phyloP scores from a whole-genome alignment of 2,888 invertebrate species.

The Abrostola triplasia region DNA sequence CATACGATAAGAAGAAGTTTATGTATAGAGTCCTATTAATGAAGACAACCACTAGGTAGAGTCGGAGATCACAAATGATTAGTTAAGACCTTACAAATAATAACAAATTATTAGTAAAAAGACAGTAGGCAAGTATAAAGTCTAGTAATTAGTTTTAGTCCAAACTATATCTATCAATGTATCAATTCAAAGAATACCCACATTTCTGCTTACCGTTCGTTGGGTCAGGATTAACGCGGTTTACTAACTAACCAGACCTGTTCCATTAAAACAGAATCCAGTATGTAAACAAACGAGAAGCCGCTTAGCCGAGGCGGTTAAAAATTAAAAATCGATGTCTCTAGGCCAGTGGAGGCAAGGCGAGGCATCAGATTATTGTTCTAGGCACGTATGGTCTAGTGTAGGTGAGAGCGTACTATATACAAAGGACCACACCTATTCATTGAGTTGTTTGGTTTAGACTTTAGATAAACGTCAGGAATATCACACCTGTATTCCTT shows the following conservation, averaged over 20 bases:
- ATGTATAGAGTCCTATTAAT: no score
- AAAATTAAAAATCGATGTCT: conserved; percentile 53
- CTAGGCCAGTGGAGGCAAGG: conserved; percentile 14
- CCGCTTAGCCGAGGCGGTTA: conserved; percentile 37
- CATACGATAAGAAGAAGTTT: no score
- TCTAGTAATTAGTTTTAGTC: no score
- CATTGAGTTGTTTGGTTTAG: neutral
- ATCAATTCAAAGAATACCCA: neutral
- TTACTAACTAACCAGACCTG: conserved; percentile 36
- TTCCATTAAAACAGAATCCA: conserved; percentile 40
- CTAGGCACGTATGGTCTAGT: conserved; percentile 43
- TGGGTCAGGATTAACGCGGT: conserved; percentile 18
- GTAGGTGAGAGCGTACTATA: conserved; percentile 28
- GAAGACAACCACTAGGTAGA: no score
- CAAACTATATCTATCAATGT: neutral
- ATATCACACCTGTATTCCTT: no score
- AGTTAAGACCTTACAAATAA: no score
- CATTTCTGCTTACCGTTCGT: neutral
- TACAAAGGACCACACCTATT: neutral
- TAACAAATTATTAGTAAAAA: no score
- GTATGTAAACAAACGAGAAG: conserved; percentile 47
- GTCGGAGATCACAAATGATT: no score
- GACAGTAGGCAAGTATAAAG: no score
- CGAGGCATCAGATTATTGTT: conserved; percentile 46
- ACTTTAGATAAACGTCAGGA: neutral